phyloP scores from a whole-genome alignment of 2,113 vertebrate species.

The Shinisaurus crocodilurus region DNA sequence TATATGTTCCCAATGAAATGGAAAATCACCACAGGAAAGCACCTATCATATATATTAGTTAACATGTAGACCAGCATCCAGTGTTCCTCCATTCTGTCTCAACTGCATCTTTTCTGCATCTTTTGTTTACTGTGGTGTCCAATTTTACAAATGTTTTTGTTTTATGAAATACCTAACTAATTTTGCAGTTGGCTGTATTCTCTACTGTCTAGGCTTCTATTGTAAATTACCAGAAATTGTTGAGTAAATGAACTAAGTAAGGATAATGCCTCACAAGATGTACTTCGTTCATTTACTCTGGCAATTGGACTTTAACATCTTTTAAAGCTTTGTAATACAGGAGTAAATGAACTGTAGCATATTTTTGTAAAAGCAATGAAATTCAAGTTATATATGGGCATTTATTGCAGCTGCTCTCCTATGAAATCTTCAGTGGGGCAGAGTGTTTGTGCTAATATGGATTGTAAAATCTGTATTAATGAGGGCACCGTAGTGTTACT shows the following conservation, averaged over 20 bases:
- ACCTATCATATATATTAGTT: not conserved
- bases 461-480: conserved; percentile 1
- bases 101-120: not conserved
- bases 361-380: conserved; percentile 37
- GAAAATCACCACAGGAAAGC: not conserved
- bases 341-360: conserved; percentile 15
- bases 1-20: not conserved
- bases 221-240: conserved; percentile 26
- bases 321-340: conserved; percentile 23
- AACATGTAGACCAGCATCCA: not conserved
- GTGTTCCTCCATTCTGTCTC: not conserved
- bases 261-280: conserved; percentile 29
- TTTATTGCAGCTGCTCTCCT: conserved; percentile 6
- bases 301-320: conserved; percentile 26
- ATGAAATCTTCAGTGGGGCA: not conserved
- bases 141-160: not conserved
- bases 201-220: not conserved
- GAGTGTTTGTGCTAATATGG: not conserved
- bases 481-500: not conserved
- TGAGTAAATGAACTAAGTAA: conserved; percentile 27
- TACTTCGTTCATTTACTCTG: conserved; percentile 15
- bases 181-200: not conserved
- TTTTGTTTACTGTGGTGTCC: not conserved
- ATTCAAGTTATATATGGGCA: conserved; percentile 4
- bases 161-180: not conserved